These are phyloP conservation scores for Mizuhopecten yessoensis DNA, from an alignment of 1,140 invertebrate species.

Conservation along the genomic window DNA sequence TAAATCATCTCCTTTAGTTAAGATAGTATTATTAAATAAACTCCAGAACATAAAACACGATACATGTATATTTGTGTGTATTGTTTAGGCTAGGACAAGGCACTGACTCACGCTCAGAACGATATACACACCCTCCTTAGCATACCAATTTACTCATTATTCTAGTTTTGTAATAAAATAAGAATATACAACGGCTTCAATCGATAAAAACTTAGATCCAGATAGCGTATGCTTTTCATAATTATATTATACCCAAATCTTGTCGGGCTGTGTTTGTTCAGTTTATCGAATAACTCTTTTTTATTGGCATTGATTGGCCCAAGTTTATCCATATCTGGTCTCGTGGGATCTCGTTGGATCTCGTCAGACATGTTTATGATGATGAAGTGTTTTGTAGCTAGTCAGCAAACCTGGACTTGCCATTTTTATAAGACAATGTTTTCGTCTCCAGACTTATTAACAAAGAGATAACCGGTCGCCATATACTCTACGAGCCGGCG, in stretches of 20 bases:
- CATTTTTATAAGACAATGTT: not conserved
- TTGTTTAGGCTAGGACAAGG: not conserved
- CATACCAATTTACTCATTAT: slow-evolving; percentile 40
- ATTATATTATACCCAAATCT: slow-evolving; percentile 11
- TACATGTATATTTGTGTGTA: not conserved
- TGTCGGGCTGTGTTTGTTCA: not conserved
- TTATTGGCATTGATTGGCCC: slow-evolving; percentile 24
- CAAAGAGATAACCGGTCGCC: not conserved
- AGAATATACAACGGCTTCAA: not conserved
- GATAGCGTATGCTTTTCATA: not conserved
- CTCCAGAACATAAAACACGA: not conserved
- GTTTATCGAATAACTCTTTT: not conserved
- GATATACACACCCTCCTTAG: not conserved
- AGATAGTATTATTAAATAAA: slow-evolving; percentile 21
- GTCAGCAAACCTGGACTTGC: not conserved
- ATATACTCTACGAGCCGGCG: not conserved
- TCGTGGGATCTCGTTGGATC: not conserved
- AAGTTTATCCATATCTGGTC: slow-evolving; percentile 11
- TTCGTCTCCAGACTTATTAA: not conserved
- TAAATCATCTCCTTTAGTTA: not conserved
- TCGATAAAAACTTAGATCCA: slow-evolving; percentile 20
- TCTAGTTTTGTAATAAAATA: not conserved
- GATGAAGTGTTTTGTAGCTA: not conserved
- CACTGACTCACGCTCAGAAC: not conserved
- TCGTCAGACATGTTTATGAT: slow-evolving; percentile 21